Evolutionary conservation across 2,888 invertebrate species (phyloP).

Genomic region (Acleris laterana): DNA sequence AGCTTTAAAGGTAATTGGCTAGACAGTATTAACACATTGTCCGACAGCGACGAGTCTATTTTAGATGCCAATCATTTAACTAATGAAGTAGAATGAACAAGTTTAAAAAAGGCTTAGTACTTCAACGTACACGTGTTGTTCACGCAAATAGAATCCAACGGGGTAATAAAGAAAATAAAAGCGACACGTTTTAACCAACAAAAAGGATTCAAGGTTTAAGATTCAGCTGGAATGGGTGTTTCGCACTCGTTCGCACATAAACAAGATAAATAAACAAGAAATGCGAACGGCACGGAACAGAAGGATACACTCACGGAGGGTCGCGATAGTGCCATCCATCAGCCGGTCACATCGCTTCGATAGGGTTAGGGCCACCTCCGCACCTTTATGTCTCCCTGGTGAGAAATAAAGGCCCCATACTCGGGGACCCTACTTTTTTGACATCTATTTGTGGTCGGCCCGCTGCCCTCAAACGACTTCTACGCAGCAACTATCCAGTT

Average conservation of each 20-base stretch:
- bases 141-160: conserved; percentile 20
- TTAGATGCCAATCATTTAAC: conserved; percentile 26
- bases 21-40: conserved; percentile 36
- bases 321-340: conserved; percentile 80
- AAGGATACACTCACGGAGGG: conserved; percentile 71
- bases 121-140: conserved; percentile 1
- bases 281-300: conserved; percentile 64
- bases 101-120: conserved; percentile 17
- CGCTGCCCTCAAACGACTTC: conserved; percentile 71
- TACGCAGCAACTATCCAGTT: conserved; percentile 48
- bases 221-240: conserved; percentile 37
- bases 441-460: conserved; percentile 82
- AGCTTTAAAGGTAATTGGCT: conserved; percentile 29
- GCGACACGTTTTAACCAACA: conserved; percentile 35
- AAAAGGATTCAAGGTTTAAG: conserved; percentile 38
- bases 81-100: conserved; percentile 2
- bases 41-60: conserved; percentile 29
- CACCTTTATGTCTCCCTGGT: conserved; percentile 83
- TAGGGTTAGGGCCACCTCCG: conserved; percentile 82
- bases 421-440: conserved; percentile 79
- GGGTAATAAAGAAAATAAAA: conserved; percentile 35
- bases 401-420: conserved; percentile 76
- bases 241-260: conserved; percentile 71
- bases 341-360: conserved; percentile 80
- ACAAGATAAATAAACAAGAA: conserved; percentile 81